Conservation (phyloP, 2,797 vertebrate genomes). For the Enteromius afrohamiltoni region DNA sequence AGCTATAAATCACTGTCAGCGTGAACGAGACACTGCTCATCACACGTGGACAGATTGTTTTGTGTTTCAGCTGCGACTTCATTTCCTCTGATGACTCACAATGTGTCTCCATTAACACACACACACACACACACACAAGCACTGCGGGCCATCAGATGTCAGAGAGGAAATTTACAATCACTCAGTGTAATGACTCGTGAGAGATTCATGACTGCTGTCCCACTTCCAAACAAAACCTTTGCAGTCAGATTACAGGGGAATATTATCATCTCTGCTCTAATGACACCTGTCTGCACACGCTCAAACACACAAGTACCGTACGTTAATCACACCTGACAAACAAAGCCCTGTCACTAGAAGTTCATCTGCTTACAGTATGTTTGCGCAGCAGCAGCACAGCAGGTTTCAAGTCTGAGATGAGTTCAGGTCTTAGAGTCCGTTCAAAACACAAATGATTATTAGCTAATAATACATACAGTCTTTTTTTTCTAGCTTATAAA, state of each 20-base stretch:
- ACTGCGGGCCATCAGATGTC: background rate
- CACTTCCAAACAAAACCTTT: background rate
- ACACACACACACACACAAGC: conserved; percentile 6
- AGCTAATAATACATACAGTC: background rate
- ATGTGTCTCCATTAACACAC: background rate
- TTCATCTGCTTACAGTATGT: background rate
- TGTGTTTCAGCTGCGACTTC: background rate
- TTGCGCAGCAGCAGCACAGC: background rate
- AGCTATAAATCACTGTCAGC: background rate
- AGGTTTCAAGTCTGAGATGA: background rate
- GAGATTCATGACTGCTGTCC: background rate
- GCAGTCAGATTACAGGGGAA: background rate
- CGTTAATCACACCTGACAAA: background rate
- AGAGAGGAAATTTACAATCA: background rate
- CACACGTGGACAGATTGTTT: conserved; percentile 5
- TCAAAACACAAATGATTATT: background rate
- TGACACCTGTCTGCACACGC: background rate
- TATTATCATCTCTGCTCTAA: background rate
- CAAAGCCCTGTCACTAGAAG: background rate
- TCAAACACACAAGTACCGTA: background rate
- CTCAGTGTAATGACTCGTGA: conserved; percentile 1
- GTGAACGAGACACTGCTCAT: background rate
- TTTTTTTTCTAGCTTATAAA: too few species aligned
- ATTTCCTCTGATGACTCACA: conserved; percentile 17
- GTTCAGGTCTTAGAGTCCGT: background rate